Conservation (phyloP, 2,797 vertebrate species). For the Harpagifer antarcticus region DNA sequence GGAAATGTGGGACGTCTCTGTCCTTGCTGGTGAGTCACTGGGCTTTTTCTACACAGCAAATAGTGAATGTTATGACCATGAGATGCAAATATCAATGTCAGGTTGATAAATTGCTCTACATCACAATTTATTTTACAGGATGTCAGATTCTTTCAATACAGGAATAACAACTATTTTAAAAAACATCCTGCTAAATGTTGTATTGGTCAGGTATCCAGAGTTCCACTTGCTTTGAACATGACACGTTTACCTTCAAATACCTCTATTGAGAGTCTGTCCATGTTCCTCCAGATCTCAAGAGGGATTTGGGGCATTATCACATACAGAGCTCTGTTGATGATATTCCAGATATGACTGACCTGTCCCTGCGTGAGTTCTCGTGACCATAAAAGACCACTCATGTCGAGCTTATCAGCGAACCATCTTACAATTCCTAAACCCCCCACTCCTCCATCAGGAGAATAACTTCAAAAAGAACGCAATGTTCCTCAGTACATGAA, state of each 20-base stretch:
- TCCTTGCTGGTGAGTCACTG: constrained; percentile 16
- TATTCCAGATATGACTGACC: constrained; percentile 64
- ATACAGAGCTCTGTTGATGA: constrained; percentile 66
- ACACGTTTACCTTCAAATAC: constrained; percentile 44
- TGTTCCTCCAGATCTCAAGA: constrained; percentile 25
- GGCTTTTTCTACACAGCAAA: neutral
- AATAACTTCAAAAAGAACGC: constrained; percentile 60
- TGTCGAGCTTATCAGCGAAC: constrained; percentile 19
- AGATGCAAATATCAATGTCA: constrained; percentile 18
- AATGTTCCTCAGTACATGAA: constrained; percentile 35
- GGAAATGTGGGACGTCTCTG: neutral
- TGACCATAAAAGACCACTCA: constrained; percentile 63
- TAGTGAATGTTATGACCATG: constrained; percentile 8
- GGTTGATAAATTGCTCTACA: constrained; percentile 4
- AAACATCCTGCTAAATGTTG: neutral
- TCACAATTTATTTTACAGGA: constrained; percentile 1
- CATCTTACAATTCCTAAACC: constrained; percentile 46
- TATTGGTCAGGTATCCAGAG: neutral
- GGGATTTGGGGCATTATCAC: constrained; percentile 59
- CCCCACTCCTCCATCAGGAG: neutral
- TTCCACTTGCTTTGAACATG: constrained; percentile 2
- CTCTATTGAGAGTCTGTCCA: constrained; percentile 21
- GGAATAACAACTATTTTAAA: neutral
- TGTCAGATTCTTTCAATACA: neutral
- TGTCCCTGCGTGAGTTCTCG: constrained; percentile 46